These are phyloP conservation scores for Lepisosteus oculatus DNA, from an alignment of 2,113 vertebrate genomes.

Conservation along the genomic window DNA sequence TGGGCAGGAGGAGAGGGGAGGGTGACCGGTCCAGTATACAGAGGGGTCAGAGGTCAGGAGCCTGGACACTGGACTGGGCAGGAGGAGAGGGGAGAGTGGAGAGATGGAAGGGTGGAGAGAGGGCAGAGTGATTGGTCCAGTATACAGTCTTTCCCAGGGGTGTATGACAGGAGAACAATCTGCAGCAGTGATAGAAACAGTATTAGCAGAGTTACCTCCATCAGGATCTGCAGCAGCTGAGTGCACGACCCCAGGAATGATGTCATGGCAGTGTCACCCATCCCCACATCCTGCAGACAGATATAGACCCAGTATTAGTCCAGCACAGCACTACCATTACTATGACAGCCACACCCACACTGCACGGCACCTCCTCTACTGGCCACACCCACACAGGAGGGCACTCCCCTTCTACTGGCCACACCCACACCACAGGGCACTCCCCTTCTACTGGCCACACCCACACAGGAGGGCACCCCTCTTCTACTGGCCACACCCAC, in stretches of 20 bases:
- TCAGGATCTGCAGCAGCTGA: slow-evolving; percentile 84
- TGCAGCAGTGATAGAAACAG: not conserved
- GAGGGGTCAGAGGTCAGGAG: not conserved
- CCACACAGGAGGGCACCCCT: too few species aligned
- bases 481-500: too few species aligned
- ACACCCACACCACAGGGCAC: too few species aligned
- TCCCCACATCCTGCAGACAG: slow-evolving; percentile 82
- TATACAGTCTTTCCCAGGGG: too few species aligned
- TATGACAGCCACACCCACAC: too few species aligned
- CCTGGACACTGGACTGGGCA: too few species aligned
- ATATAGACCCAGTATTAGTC: not conserved
- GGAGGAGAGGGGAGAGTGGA: slow-evolving; percentile 4
- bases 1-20: not conserved
- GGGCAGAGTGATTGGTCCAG: too few species aligned
- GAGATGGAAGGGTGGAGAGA: slow-evolving; percentile 23
- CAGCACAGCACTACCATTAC: too few species aligned
- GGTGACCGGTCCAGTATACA: not conserved
- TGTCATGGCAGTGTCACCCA: slow-evolving; percentile 85
- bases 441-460: too few species aligned
- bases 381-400: slow-evolving; percentile 7
- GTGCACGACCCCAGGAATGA: slow-evolving; percentile 86
- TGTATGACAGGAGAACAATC: too few species aligned
- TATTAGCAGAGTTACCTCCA: slow-evolving; percentile 77
- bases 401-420: slow-evolving; percentile 6
- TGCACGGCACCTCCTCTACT: not conserved